phyloP scores from a whole-genome alignment of 2,888 invertebrate genomes.

The Drosophila kanekoi region DNA sequence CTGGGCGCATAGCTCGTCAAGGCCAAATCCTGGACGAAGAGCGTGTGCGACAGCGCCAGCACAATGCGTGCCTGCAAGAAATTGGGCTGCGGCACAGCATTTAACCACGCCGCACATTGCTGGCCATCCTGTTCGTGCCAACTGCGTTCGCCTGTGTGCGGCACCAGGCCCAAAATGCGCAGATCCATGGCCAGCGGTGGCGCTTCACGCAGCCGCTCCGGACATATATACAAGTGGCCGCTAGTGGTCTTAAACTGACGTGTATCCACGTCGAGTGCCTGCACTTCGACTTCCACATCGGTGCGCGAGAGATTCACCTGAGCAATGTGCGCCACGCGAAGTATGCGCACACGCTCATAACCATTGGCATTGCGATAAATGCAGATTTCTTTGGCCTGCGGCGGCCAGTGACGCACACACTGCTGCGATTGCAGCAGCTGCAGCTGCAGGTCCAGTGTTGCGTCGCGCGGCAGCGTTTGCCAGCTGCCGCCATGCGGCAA shows the following conservation, averaged over 20 bases:
- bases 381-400: slow-evolving; percentile 39
- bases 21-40: slow-evolving; percentile 41
- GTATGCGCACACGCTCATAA: slow-evolving; percentile 57
- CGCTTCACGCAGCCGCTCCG: slow-evolving; percentile 20
- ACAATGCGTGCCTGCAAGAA: slow-evolving; percentile 60
- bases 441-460: slow-evolving; percentile 22
- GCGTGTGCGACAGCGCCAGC: slow-evolving; percentile 46
- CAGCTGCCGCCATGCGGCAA: slow-evolving; percentile 31
- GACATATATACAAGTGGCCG: slow-evolving; percentile 48
- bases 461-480: background rate
- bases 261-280: slow-evolving; percentile 62
- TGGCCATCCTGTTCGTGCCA: slow-evolving; percentile 42
- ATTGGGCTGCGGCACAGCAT: slow-evolving; percentile 10
- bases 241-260: slow-evolving; percentile 41
- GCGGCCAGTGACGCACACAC: slow-evolving; percentile 57
- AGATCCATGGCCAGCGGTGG: slow-evolving; percentile 50
- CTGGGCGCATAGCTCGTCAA: slow-evolving; percentile 37
- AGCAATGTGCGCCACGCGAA: slow-evolving; percentile 45
- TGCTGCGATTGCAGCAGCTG: slow-evolving; percentile 17
- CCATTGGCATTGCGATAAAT: slow-evolving; percentile 16
- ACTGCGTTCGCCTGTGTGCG: slow-evolving; percentile 46
- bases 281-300: slow-evolving; percentile 51
- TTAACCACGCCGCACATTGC: slow-evolving; percentile 30
- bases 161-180: slow-evolving; percentile 57
- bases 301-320: slow-evolving; percentile 31